phyloP scores from a whole-genome alignment of 2,888 invertebrate species.

The Seira ritae region DNA sequence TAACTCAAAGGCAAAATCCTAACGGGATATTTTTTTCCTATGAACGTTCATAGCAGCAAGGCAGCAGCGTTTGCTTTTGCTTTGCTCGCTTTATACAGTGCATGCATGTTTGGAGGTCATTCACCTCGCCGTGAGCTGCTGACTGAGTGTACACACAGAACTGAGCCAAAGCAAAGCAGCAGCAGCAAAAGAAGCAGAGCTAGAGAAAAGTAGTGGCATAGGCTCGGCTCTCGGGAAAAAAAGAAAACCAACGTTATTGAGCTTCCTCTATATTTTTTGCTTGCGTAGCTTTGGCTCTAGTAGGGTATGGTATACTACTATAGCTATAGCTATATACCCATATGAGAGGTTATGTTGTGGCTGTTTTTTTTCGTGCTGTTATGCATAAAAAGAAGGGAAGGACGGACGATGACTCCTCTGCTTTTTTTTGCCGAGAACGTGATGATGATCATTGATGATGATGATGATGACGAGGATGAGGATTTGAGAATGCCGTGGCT shows the following conservation, averaged over 20 bases:
- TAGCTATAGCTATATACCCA: no score
- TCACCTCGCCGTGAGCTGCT: constrained; percentile 61
- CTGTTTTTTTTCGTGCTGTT: constrained; percentile 48
- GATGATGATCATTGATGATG: constrained; percentile 24
- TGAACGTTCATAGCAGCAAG: no score
- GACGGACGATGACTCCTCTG: constrained; percentile 61
- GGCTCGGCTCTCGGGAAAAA: constrained; percentile 47
- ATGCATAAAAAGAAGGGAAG: constrained; percentile 51
- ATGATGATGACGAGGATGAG: constrained; percentile 32
- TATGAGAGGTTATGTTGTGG: constrained; percentile 61
- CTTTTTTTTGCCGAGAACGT: constrained; percentile 23
- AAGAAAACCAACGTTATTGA: constrained; percentile 48
- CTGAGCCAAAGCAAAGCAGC: constrained; percentile 12
- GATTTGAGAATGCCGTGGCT: constrained; percentile 16
- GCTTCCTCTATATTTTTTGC: constrained; percentile 14
- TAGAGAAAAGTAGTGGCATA: constrained; percentile 59
- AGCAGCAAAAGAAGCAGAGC: not conserved
- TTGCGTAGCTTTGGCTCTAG: no score
- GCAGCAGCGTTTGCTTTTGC: no score
- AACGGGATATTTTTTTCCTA: constrained; percentile 55
- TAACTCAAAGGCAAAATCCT: constrained; percentile 43
- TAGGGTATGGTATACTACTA: no score
- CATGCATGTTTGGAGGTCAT: constrained; percentile 48
- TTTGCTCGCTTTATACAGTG: not conserved
- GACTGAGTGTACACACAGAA: constrained; percentile 57